phyloP scores from a whole-genome alignment of 1,140 invertebrate species.

The Panagrolaimus sp. region DNA sequence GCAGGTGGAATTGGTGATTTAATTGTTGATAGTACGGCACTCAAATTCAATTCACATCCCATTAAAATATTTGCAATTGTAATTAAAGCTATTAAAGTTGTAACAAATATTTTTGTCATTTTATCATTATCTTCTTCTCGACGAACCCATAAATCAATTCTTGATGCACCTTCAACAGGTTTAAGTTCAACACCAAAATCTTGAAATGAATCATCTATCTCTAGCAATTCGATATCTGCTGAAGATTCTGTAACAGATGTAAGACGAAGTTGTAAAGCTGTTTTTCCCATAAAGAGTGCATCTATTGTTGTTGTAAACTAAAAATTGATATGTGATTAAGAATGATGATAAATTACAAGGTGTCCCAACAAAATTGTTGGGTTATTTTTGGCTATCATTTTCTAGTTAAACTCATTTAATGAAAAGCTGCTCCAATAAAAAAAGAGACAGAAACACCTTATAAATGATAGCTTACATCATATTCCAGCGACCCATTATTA shows the following conservation, averaged over 20 bases:
- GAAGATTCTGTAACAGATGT: slow-evolving; percentile 6
- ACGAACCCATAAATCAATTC: slow-evolving; percentile 48
- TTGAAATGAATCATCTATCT: not conserved
- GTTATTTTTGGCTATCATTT: too few relatives aligned
- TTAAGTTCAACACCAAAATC: slow-evolving; percentile 5
- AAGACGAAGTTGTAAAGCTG: slow-evolving; percentile 14
- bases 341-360: too few relatives aligned
- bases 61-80: slow-evolving; percentile 83
- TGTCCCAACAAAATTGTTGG: too few relatives aligned
- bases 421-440: too few relatives aligned
- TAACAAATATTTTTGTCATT: slow-evolving; percentile 73
- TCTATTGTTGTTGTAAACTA: not conserved
- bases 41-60: slow-evolving; percentile 71
- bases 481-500: too few relatives aligned
- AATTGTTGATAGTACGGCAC: slow-evolving; percentile 68
- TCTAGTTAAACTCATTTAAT: too few relatives aligned
- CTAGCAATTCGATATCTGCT: slow-evolving; percentile 7
- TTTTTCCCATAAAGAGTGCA: slow-evolving; percentile 18
- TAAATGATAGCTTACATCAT: too few relatives aligned
- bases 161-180: not conserved
- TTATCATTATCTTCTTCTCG: slow-evolving; percentile 65
- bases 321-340: not conserved
- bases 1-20: slow-evolving; percentile 73
- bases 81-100: slow-evolving; percentile 72
- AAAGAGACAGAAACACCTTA: too few relatives aligned